Evolutionary conservation across 2,113 vertebrate species (phyloP), one percentile per base, ranked within the genome.

Genomic region (Dipodomys stephensi): DNA sequence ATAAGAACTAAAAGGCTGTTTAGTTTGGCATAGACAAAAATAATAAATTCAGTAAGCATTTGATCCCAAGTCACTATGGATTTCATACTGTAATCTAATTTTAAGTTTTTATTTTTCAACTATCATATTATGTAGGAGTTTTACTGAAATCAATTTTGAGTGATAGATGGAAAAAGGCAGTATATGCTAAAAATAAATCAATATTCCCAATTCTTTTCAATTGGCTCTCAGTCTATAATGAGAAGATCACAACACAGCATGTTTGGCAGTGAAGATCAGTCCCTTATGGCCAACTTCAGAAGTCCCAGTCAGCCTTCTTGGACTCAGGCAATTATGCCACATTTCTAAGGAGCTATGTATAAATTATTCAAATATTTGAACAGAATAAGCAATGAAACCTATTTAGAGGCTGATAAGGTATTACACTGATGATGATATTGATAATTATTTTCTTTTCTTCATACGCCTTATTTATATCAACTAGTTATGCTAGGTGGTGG

Each of bases 181-280:
- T 78, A 22, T 62, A 81, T 76, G 49, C 87, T 90, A 72, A 88
- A 96, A 91, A 53, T 39, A 90, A 72, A 79, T 85, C 87, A 82
- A 68, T 82, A 68, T 92, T 74, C 30, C 57, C 62, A 19, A 39
- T 86, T 82, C 30, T 85, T 77, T 67, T 28, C 32, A n/a, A 2
- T 65, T 83, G 44, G 11, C 30, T 93, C 13, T 44, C 11, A 6
- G 6, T 69, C 46, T 53, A 9, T 83, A 88, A 88, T 85, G 57
- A 87, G 28, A 62, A 53, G 35, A 53, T 32, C 72, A 76, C 4
- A 80, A 30, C 23, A 27, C 9, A 28, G 19, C n/a, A 6, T 85
- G 2, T 28, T 20, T 0, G 77, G 12, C 27, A 77, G 25, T 60
- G 76, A 72, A 84, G 27, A 65, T 57, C 53, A 83, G 35, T 88